Base-by-base conservation (phyloP, 2,113 vertebrate genomes). In the Trogon melanurus region DNA sequence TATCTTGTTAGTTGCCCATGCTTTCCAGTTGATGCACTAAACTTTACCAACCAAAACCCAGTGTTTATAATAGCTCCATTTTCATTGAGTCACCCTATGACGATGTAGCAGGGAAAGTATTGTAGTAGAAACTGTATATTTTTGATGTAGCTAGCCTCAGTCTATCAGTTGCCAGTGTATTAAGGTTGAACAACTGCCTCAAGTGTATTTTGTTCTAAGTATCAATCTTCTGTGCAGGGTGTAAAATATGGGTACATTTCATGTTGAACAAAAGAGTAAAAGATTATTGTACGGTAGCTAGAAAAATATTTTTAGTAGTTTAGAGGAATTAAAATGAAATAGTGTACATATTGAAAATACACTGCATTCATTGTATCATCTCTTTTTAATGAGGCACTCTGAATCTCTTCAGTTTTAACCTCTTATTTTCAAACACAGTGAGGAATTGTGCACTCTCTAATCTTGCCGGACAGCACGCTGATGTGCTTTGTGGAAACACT, bases 11-110 rank as follows among this genome's bases (percentile, higher is more conserved):
- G 3, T 85, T 94, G 69, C 62, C 78, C 5, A 5, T 19, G 26
- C 50, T 81, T 51, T 51, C 20, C 45, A 48, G 45, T 1, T 79
- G 71, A 20, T 61, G 50, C 48, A 27, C 57, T 85, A 58, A 93
- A 79, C 62, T 7, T n/a, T 95, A 41, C 41, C 10, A 41, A 11
- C 41, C 41, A 41, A 41, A 41, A 41, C 9, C 10, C 41, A 20
- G 18, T 71, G 86, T 90, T 72, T 92, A 2, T 50, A 50, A 32
- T 26, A 74, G 45, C 27, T 85, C 22, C 16, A 79, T 78, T 89
- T 86, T 93, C 36, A 75, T 54, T 86, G 79, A 92, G 72, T 89
- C 88, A 79, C 34, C 4, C 16, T 87, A 3, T 67, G 64, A 85
- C 11, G 0, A 6, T 38, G 26, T 67, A 48, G 8, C 26, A 44